Conservation (phyloP, 92 coral and sea anemone genomes). For the Heteractis magnifica region DNA sequence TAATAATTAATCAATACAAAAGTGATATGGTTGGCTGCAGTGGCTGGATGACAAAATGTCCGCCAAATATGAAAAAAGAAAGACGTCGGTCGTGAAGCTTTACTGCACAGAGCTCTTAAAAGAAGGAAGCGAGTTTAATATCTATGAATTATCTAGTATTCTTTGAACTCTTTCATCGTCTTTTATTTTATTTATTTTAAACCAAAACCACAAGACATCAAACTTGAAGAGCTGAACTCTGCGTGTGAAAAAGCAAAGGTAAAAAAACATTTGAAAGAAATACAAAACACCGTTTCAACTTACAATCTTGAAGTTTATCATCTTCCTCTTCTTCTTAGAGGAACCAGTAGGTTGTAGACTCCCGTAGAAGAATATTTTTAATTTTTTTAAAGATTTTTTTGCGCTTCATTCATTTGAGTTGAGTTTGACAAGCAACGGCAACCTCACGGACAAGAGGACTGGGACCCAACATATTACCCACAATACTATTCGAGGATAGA, state of each 20-base stretch:
- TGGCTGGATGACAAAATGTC: background rate
- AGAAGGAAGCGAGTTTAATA: no score
- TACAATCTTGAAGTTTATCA: background rate
- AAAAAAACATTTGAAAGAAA: background rate
- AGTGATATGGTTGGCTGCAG: background rate
- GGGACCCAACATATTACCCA: conserved; percentile 1
- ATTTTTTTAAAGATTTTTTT: background rate
- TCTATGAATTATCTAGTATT: no score
- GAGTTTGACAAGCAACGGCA: background rate
- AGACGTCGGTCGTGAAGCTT: no score
- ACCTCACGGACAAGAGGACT: background rate
- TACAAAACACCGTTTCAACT: background rate
- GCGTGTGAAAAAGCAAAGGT: background rate
- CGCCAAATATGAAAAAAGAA: background rate
- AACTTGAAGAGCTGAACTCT: no score
- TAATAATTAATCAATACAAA: background rate
- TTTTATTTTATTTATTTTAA: no score
- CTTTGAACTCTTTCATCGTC: no score
- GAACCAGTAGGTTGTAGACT: background rate
- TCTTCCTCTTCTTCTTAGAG: background rate
- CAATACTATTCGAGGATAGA: background rate
- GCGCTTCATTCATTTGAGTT: background rate
- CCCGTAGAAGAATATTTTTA: background rate
- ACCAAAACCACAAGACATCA: no score
- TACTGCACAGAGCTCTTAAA: no score